phyloP scores from a whole-genome alignment of 1,140 invertebrate genomes.

The Tenebrio molitor region DNA sequence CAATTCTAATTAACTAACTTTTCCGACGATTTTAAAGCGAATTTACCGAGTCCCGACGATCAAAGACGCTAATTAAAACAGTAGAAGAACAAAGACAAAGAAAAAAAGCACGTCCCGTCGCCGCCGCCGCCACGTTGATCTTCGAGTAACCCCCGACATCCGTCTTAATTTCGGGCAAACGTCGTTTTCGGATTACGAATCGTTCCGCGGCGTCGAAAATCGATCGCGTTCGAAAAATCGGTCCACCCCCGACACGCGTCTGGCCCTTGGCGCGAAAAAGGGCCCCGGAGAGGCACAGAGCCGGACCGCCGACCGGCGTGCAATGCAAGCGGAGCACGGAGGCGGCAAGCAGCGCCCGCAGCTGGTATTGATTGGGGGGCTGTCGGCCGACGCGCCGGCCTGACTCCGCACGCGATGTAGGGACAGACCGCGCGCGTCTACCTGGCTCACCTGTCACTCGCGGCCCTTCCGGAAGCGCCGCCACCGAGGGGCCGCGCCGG shows the following conservation, averaged over 20 bases:
- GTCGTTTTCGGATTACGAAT: too few species aligned
- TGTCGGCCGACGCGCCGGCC: slow-evolving; percentile 59
- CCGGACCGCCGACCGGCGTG: slow-evolving; percentile 19
- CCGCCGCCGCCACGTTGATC: too few species aligned
- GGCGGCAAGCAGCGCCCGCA: slow-evolving; percentile 59
- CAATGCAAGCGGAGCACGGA: slow-evolving; percentile 3
- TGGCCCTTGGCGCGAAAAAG: too few species aligned
- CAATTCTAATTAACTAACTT: slow-evolving; percentile 2
- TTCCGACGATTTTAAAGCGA: neutral
- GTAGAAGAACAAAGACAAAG: too few species aligned
- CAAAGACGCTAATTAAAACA: neutral
- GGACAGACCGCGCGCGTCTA: slow-evolving; percentile 44
- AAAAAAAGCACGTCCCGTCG: too few species aligned
- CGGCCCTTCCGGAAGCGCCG: slow-evolving; percentile 42
- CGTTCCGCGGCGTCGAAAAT: neutral
- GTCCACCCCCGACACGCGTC: too few species aligned
- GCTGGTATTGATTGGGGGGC: slow-evolving; percentile 62
- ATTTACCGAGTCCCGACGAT: neutral
- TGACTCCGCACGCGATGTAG: slow-evolving; percentile 63
- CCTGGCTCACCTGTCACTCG: slow-evolving; percentile 49
- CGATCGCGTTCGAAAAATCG: neutral
- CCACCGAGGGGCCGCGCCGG: slow-evolving; percentile 48
- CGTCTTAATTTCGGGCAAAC: too few species aligned
- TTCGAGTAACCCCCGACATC: too few species aligned
- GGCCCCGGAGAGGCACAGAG: slow-evolving; percentile 2